Evolutionary conservation across 2,113 vertebrate species (phyloP).

Genomic region (Podarcis cretensis): DNA sequence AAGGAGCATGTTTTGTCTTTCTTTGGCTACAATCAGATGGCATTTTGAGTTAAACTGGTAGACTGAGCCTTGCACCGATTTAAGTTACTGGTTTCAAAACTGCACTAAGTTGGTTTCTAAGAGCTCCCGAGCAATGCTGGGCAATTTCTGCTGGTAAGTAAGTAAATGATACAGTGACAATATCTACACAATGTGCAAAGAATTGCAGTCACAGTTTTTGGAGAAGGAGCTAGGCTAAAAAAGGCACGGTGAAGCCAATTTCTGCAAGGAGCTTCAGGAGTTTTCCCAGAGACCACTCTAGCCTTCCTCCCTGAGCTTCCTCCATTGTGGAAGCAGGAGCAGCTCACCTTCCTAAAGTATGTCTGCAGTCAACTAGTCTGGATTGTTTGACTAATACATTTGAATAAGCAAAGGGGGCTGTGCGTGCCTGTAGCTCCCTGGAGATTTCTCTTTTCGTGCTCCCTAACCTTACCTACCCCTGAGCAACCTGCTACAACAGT

Average conservation of each 20-base stretch:
- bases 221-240: background rate
- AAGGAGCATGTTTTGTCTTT: too few relatives aligned
- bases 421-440: fast-evolving
- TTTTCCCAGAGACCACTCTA: background rate
- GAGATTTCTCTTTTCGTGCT: background rate
- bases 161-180: background rate
- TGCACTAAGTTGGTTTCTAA: too few relatives aligned
- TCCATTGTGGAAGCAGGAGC: background rate
- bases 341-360: background rate
- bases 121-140: too few relatives aligned
- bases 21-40: too few relatives aligned
- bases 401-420: background rate
- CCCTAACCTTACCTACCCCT: background rate
- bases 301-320: background rate
- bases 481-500: conserved; percentile 39
- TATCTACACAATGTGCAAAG: background rate
- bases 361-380: background rate
- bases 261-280: background rate
- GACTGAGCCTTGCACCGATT: too few relatives aligned
- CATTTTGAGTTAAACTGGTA: too few relatives aligned
- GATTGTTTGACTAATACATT: fast-evolving
- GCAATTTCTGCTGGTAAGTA: too few relatives aligned
- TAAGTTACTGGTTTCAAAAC: too few relatives aligned
- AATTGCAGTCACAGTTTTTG: background rate
- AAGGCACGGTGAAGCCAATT: background rate